Percentiles rank a stretch among this genome's conserved stretches.
phyloP scores from a whole-genome alignment of 2,113 vertebrate genomes.

The Vidua chalybeata region DNA sequence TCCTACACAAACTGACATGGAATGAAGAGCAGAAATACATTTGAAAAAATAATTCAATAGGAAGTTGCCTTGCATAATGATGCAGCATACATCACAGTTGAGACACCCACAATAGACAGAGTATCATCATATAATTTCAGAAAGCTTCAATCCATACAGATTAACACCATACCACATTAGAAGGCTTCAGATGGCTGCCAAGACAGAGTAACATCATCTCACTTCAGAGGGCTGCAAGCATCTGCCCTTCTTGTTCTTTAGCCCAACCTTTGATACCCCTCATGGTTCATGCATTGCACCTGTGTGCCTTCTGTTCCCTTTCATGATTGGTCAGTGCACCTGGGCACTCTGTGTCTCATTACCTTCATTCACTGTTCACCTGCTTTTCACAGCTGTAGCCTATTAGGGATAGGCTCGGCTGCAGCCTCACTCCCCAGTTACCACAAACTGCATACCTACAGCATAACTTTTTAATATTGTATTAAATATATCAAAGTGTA shows the following conservation, averaged over 20 bases:
- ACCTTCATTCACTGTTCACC: background rate
- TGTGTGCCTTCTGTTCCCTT: background rate
- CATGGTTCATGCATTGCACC: background rate
- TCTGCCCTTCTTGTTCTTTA: background rate
- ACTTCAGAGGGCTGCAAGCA: background rate
- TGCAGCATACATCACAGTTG: background rate
- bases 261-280: background rate
- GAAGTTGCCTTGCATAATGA: background rate
- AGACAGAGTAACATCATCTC: accelerated
- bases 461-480: background rate
- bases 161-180: background rate
- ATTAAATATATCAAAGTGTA: background rate
- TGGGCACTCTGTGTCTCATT: background rate
- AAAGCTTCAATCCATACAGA: too few relatives aligned
- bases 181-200: background rate
- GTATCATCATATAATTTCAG: too few relatives aligned
- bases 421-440: background rate
- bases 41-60: background rate
- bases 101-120: too few relatives aligned
- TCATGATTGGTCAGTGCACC: background rate
- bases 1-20: background rate
- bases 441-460: background rate
- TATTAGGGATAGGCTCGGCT: background rate
- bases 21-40: background rate
- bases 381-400: background rate